Evolutionary conservation across 2,888 invertebrate species (phyloP).

Genomic region (Nemurella pictetii): DNA sequence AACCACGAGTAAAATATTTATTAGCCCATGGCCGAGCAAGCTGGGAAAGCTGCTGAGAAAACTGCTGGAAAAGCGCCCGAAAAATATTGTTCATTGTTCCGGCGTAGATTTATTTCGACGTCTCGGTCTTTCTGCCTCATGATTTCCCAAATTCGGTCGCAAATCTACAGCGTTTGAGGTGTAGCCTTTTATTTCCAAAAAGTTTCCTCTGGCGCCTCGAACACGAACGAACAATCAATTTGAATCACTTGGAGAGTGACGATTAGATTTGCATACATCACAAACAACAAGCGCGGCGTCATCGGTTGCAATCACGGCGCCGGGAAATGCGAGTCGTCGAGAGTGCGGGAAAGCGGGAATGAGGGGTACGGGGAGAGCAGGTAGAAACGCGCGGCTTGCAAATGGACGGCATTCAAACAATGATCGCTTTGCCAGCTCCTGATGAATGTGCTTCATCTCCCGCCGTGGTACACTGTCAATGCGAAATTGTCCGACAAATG

Average conservation of each 20-base stretch:
- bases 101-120: neutral
- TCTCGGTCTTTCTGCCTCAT: neutral
- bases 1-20: neutral
- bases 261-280: neutral
- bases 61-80: neutral
- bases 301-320: neutral
- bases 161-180: neutral
- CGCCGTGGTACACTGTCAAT: neutral
- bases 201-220: neutral
- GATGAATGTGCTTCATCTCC: neutral
- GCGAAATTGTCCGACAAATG: neutral
- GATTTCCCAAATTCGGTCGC: neutral
- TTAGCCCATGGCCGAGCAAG: neutral
- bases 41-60: neutral
- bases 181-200: neutral
- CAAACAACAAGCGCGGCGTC: neutral
- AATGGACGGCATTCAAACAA: no score
- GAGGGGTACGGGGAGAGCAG: neutral
- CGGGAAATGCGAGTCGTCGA: neutral
- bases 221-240: neutral
- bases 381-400: neutral
- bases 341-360: no score
- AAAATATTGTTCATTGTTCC: neutral
- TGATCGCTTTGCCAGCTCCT: neutral
- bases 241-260: neutral